Evolutionary conservation across 2,113 vertebrate genomes (phyloP), one percentile per base, ranked within the genome.

Genomic region (Cyprinus carpio): DNA sequence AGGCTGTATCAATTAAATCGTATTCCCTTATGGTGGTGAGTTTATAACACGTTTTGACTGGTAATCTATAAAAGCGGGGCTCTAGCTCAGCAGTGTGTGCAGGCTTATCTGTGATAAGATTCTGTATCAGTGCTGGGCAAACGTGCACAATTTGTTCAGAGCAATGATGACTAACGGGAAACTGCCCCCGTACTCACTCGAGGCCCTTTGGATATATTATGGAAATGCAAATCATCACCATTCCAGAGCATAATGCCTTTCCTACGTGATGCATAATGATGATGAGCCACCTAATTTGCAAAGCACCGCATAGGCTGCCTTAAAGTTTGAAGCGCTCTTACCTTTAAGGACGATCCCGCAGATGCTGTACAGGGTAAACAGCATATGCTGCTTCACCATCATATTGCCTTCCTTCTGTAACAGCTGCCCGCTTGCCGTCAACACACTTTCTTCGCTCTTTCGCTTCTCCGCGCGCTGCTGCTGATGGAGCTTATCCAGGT

Each of bases 281-380:
- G 25, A 64, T 75, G 23, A 74, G 6, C 40, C 23, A n/a, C 23
- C 6, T 23, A 46, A 25, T 49, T 49, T 56, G 75, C 51, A 23
- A 82, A 58, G 16, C 69, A 60, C 72, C 29, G 46, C 31, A 75
- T 40, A 49, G 75, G 37, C 18, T 67, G 76, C 6, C 64, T 46
- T 74, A 69, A 88, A 86, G 84, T 88, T 88, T 43, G 34, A 84
- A 34, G 43, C 65, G 78, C 83, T 60, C 65, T 79, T 90, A 91
- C 90, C 90, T 91, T 90, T 91, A 12, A 91, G 87, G 64, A 90
- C 81, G 87, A 91, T 90, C 87, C 90, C 90, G 82, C 89, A 90
- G 86, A 91, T 84, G 89, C 88, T 89, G 90, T 87, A 91, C 79
- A 91, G 88, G 85, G 88, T 85, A 60, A 91, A 82, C 81, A 91